Base-by-base conservation (phyloP, 2,797 vertebrate genomes). In the Gymnocypris eckloni region DNA sequence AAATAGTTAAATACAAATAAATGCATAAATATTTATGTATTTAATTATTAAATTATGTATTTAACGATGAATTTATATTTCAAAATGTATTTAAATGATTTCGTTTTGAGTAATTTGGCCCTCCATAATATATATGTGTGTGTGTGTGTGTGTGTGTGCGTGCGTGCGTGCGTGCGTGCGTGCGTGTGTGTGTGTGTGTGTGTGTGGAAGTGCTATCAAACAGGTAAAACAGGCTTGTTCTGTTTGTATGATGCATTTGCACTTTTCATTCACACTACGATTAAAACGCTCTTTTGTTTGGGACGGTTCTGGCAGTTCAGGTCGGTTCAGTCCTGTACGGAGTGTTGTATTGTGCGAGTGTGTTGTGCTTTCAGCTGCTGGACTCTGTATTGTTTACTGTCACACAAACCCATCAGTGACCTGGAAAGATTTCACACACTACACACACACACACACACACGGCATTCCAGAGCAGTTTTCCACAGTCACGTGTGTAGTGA, bases 351-450 rank as follows among this genome's bases (percentile, higher is more conserved):
- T 67, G 33, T 41, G n/a, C 41, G 20, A 66, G 39, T 56, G 22
- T 61, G 67, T 67, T 16, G n/a, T 71, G n/a, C 39, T 25, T 28
- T 28, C 9, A 67, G 73, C 71, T 61, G 6, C 43, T n/a, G 61
- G 13, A 56, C 45, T 69, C 71, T 69, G 75, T 70, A 25, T 64
- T 48, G 52, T 61, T 41, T n/a, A 64, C 20, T 52, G n/a, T 66
- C 25, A 59, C 33, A 71, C 45, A 61, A 80, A 73, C 67, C 13
- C 70, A 73, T 73, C 82, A 67, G 69, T 69, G 86, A 84, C 82
- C 86, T 87, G 86, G 76, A 87, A 87, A 73, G 16, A 33, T 82
- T 67, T 54, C 50, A 64, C 59, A 81, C 33, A 6, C 37, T 11
- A 54, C 18, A 61, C 64, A 73, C 67, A 80, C 69, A 80, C 52